phyloP scores from a whole-genome alignment of 1,140 invertebrate genomes.

The Lordiphosa clarofinis region DNA sequence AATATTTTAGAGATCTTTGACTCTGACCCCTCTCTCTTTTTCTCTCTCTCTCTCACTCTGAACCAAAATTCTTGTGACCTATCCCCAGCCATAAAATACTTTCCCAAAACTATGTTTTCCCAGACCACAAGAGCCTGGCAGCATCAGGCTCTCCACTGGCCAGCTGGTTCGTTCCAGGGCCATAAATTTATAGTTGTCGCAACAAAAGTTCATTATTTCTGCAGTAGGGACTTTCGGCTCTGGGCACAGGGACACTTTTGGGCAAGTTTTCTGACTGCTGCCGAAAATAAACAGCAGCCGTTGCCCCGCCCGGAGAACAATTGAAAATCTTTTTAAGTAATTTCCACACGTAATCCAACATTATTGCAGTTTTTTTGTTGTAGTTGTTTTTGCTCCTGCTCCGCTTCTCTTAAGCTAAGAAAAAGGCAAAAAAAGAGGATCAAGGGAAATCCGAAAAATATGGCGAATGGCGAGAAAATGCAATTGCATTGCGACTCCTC shows the following conservation, averaged over 20 bases:
- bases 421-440: slow-evolving; percentile 14
- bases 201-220: slow-evolving; percentile 77
- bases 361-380: slow-evolving; percentile 59
- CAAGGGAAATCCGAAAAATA: slow-evolving; percentile 41
- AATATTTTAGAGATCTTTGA: neutral
- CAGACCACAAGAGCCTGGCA: slow-evolving; percentile 9
- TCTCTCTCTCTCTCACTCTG: neutral
- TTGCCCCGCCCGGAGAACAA: slow-evolving; percentile 54
- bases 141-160: slow-evolving; percentile 10
- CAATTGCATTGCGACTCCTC: slow-evolving; percentile 16
- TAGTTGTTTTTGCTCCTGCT: neutral
- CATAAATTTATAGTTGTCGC: slow-evolving; percentile 74
- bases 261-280: slow-evolving; percentile 42
- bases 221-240: slow-evolving; percentile 9
- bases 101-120: slow-evolving; percentile 13
- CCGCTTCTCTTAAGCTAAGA: slow-evolving; percentile 23
- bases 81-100: slow-evolving; percentile 11
- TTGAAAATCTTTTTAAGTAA: slow-evolving; percentile 79
- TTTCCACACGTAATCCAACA: slow-evolving; percentile 78
- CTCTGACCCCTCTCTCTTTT: no score
- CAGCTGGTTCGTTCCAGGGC: slow-evolving; percentile 36
- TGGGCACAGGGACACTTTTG: slow-evolving; percentile 17
- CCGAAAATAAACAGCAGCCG: slow-evolving; percentile 71
- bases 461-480: slow-evolving; percentile 35
- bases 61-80: slow-evolving; percentile 6